phyloP scores from a whole-genome alignment of 2,113 vertebrate genomes.

The Prolemur simus region DNA sequence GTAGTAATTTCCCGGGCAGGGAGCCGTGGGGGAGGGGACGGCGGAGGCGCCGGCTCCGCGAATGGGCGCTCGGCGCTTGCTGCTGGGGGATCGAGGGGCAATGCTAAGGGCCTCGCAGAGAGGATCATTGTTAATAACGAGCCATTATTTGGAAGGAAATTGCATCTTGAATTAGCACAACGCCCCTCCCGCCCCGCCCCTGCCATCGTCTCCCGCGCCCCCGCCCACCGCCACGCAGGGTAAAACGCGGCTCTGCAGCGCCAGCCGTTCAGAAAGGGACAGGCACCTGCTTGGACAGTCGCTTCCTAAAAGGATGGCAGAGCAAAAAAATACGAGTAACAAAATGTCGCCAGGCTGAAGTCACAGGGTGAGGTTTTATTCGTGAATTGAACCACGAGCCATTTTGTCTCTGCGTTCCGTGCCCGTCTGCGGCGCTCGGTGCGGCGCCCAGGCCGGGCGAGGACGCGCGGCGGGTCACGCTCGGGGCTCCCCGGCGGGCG shows the following conservation, averaged over 20 bases:
- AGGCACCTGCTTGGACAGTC: not conserved
- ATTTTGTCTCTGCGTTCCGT: not conserved
- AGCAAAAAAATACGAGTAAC: not conserved
- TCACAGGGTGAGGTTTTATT: constrained; percentile 31
- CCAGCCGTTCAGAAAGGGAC: not conserved
- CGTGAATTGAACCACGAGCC: not conserved
- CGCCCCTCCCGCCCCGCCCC: not conserved
- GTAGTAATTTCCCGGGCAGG: constrained; percentile 71
- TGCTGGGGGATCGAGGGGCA: constrained; percentile 60
- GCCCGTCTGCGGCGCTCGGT: not conserved
- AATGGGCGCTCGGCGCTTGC: constrained; percentile 75
- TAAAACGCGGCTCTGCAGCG: not conserved
- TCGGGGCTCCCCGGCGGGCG: not conserved
- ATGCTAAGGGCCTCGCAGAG: constrained; percentile 62
- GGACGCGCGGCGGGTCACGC: not conserved
- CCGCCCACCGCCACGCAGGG: not conserved
- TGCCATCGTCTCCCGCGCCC: not conserved
- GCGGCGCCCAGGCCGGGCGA: not conserved
- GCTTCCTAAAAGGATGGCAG: not conserved
- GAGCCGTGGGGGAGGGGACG: constrained; percentile 48
- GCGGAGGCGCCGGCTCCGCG: constrained; percentile 72
- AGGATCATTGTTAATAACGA: constrained; percentile 44
- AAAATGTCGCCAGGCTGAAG: constrained; percentile 65
- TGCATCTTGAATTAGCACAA: not conserved
- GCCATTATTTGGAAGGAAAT: constrained; percentile 52